Conservation (phyloP, 2,888 invertebrate genomes). For the Venusia cambrica region DNA sequence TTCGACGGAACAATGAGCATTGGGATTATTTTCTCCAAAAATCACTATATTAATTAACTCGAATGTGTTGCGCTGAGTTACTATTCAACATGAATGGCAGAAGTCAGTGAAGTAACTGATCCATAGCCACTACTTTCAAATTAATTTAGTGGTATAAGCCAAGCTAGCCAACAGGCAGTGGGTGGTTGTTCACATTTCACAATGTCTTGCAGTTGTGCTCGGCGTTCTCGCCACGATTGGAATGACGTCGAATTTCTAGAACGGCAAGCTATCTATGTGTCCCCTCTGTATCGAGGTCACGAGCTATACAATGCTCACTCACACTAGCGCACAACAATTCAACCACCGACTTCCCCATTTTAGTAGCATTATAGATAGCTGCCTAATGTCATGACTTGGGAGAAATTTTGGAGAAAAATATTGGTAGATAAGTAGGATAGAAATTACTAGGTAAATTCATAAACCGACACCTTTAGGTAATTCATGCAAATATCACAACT, state of each 20-base stretch:
- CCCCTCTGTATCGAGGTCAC: slow-evolving; percentile 74
- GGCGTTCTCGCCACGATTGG: slow-evolving; percentile 60
- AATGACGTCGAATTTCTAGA: slow-evolving; percentile 79
- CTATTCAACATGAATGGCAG: slow-evolving; percentile 71
- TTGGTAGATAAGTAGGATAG: no score
- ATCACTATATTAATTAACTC: slow-evolving; percentile 58
- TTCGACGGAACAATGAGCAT: slow-evolving; percentile 74
- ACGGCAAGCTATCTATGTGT: slow-evolving; percentile 60
- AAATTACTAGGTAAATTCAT: slow-evolving; percentile 2
- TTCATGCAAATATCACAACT: slow-evolving; percentile 17
- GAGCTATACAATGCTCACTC: slow-evolving; percentile 56
- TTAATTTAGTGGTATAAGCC: slow-evolving; percentile 61
- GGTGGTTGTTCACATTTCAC: slow-evolving; percentile 80
- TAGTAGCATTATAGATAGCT: slow-evolving; percentile 51
- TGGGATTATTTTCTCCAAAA: slow-evolving; percentile 62
- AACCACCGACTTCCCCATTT: slow-evolving; percentile 39
- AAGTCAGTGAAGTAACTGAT: slow-evolving; percentile 73
- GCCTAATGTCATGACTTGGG: no score
- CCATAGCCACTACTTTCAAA: slow-evolving; percentile 75
- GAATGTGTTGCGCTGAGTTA: slow-evolving; percentile 65
- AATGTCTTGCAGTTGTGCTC: slow-evolving; percentile 63
- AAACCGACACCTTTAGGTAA: neutral
- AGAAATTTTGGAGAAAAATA: no score
- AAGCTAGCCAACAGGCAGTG: slow-evolving; percentile 63
- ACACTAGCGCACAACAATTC: slow-evolving; percentile 53